These are phyloP conservation scores for Anoura caudifer DNA, from an alignment of 2,113 vertebrate species.

Conservation along the genomic window DNA sequence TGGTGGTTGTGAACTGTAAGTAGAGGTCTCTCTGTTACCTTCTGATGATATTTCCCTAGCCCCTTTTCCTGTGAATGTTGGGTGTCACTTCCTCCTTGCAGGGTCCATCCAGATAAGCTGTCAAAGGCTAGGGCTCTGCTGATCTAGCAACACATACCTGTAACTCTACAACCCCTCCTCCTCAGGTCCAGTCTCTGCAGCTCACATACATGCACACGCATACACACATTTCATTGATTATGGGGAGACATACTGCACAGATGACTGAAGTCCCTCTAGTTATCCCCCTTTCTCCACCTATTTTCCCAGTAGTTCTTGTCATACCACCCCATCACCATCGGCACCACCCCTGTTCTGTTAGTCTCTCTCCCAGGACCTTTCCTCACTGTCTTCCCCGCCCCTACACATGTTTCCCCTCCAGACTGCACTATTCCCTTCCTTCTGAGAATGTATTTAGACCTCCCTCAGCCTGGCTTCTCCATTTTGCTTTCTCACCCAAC, in stretches of 20 bases:
- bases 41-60: not conserved
- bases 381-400: not conserved
- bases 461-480: not conserved
- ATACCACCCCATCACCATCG: rapidly evolving
- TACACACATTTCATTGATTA: not conserved
- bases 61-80: not conserved
- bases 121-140: not conserved
- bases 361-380: not conserved
- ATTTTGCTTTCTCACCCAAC: not conserved
- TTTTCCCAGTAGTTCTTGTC: not conserved
- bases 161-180: not conserved
- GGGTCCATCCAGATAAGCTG: not conserved
- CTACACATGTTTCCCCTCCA: not conserved
- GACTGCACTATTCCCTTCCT: not conserved
- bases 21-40: not conserved
- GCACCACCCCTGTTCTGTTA: not conserved
- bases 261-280: too few species aligned
- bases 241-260: not conserved
- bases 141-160: too few species aligned
- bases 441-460: not conserved
- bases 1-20: not conserved
- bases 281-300: too few species aligned
- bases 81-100: not conserved
- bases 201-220: too few species aligned
- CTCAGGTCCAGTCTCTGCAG: not conserved